These are phyloP conservation scores for Drosophila kanekoi DNA, from an alignment of 2,888 invertebrate genomes.

Conservation along the genomic window DNA sequence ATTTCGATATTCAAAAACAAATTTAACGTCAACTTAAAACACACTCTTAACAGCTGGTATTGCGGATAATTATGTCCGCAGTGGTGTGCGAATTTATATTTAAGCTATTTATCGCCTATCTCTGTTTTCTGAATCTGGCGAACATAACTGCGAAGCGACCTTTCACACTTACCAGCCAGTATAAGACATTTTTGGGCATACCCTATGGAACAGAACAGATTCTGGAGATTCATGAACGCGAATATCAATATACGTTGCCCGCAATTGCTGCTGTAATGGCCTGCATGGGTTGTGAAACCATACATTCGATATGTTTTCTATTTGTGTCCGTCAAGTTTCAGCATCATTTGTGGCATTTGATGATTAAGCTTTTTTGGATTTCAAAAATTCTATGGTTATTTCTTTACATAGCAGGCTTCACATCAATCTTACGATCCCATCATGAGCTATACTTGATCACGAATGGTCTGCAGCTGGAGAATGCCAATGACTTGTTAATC, in stretches of 20 bases:
- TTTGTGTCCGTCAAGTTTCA: neutral
- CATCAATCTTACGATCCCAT: neutral
- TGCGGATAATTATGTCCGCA: neutral
- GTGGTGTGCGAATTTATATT: neutral
- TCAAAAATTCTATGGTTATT: conserved; percentile 3
- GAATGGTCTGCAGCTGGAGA: neutral
- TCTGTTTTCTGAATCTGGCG: conserved; percentile 1
- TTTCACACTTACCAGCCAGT: neutral
- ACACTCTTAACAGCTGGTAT: neutral
- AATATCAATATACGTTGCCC: neutral
- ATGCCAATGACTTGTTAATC: neutral
- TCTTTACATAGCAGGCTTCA: neutral
- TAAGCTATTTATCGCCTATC: conserved; percentile 6
- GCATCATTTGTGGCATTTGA: neutral
- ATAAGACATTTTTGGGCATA: neutral
- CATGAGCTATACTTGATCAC: neutral
- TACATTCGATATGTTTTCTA: neutral
- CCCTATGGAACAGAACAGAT: neutral
- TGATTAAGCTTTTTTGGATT: conserved; percentile 7
- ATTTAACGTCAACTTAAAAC: neutral
- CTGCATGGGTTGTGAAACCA: conserved; percentile 2
- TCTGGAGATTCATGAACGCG: neutral
- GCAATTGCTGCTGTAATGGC: neutral
- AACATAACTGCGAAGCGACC: neutral
- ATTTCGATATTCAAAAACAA: neutral